Evolutionary conservation across 2,888 invertebrate genomes (phyloP), one percentile per base, ranked within the genome.

Genomic region (Nineta flava): DNA sequence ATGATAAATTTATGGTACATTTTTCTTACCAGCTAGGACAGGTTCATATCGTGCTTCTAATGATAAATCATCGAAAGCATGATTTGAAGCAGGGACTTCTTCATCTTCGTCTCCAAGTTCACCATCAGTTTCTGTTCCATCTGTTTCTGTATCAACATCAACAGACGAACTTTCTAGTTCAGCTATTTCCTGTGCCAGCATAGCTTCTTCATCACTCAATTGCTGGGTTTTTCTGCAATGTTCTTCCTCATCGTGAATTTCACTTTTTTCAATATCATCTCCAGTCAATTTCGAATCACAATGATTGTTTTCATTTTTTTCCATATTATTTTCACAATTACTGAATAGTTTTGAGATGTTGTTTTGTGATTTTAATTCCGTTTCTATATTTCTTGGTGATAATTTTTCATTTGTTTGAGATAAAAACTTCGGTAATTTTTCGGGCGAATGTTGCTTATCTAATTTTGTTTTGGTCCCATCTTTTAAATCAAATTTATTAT

Each of bases 61-160:
- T 10, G 73, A 72, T 53, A 75, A 65, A 43, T 68, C 65, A 45
- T 65, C 61, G 54, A 69, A 65, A 21, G 62, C 73, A 57, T 49
- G 72, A 41, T 61, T 60, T 47, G 61, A 61, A 13, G 66, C 64
- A 45, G 59, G 61, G 50, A 60, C 60, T 49, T 58, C 58, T n/a
- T 53, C 53, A 40, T 61, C 62, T 45, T 62, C 63, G 42, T 65
- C 65, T 46, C 60, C 60, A 53, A 66, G 66, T 59, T 83, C 82
- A 0, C 80, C 80, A 54, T 82, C 81, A 0, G 81, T 82, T 70
- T 79, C 79, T 7, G 82, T 82, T 57, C 86, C 87, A 62, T 87
- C 87, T 0, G 86, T 87, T 65, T 87, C 87, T 0, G 85, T 86
- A 55, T 87, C 87, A 43, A 86, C 71, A 58, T 85, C 84, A 46